Evolutionary conservation across 2,888 invertebrate genomes (phyloP).

Genomic region (Cephus rjabovi): DNA sequence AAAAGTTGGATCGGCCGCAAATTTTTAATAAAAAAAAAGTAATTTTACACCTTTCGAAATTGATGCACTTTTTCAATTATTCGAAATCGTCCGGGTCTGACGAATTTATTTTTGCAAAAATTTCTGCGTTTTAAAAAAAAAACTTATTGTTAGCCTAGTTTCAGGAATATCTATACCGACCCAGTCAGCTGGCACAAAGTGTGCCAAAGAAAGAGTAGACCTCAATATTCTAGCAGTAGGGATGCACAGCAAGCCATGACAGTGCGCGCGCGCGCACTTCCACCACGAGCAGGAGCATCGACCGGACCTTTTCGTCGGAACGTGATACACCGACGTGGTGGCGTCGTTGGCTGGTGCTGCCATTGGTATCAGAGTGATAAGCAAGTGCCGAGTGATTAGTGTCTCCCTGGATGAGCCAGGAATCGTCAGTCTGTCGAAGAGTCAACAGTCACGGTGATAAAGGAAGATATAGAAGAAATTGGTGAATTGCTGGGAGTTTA

Average conservation of each 20-base stretch:
- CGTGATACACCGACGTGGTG: slow-evolving; percentile 33
- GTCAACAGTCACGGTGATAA: background rate
- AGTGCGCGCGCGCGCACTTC: slow-evolving; percentile 50
- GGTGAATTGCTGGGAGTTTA: background rate
- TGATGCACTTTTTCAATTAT: too few relatives aligned
- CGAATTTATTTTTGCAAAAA: background rate
- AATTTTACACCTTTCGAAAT: too few relatives aligned
- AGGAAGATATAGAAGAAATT: too few relatives aligned
- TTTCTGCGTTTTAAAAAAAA: background rate
- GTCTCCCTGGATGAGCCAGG: background rate
- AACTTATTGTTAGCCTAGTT: slow-evolving; percentile 35
- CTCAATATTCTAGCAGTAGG: slow-evolving; percentile 22
- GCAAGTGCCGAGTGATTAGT: slow-evolving; percentile 2
- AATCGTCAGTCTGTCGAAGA: background rate
- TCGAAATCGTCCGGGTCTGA: fast-evolving
- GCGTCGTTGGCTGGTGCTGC: background rate
- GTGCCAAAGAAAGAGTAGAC: slow-evolving; percentile 30
- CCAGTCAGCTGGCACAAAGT: slow-evolving; percentile 16
- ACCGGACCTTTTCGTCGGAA: slow-evolving; percentile 40
- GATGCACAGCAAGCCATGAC: slow-evolving; percentile 50
- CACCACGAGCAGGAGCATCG: slow-evolving; percentile 34
- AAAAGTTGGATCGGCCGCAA: too few relatives aligned
- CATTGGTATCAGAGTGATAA: slow-evolving; percentile 15
- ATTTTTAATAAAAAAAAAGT: too few relatives aligned
- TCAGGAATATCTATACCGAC: slow-evolving; percentile 19